Base-by-base conservation (phyloP, 2,113 vertebrate species). In the Microtus oregoni region DNA sequence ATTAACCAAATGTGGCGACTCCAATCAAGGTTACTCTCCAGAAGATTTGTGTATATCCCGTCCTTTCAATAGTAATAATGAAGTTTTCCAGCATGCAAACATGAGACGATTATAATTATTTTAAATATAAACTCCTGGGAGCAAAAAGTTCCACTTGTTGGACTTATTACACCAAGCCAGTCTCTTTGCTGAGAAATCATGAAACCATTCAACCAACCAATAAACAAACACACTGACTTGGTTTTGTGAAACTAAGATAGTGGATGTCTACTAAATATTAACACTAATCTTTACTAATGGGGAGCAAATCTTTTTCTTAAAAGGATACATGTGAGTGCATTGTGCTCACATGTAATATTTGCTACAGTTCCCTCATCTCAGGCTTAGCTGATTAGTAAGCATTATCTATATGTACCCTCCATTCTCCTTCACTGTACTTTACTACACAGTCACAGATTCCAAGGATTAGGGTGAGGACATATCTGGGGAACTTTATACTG, bases 31-130 rank as follows among this genome's bases (percentile, higher is more conserved):
- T 47, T 32, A 82, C 61, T 94, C 55, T 83, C 20, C 72, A 55
- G n/a, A 93, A 97, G 83, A 85, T 94, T 79, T 88, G 67, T 92
- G 20, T 75, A 61, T 82, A 93, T 95, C 41, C 22, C 14, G 75
- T 90, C 67, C 67, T 97, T 97, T 97, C 88, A 89, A 89, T 97
- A 52, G 92, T 88, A 92, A 91, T 97, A 90, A 97, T 55, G 72
- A 92, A 73, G 28, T 9, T 47, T 76, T 58, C 28, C 65, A 89
- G 81, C 38, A 7, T 41, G 35, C 68, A 41, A 92, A 77, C 22
- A 82, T 92, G 78, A 81, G 35, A 70, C 26, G 3, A 65, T 7
- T 50, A 72, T 47, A 89, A 94, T 38, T 20, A 19, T 89, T 96
- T 22, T 10, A 19, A 41, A 32, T 79, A 52, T n/a, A 50, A 86